phyloP scores from a whole-genome alignment of 2,797 vertebrate species.

The Benthosema pterotum region DNA sequence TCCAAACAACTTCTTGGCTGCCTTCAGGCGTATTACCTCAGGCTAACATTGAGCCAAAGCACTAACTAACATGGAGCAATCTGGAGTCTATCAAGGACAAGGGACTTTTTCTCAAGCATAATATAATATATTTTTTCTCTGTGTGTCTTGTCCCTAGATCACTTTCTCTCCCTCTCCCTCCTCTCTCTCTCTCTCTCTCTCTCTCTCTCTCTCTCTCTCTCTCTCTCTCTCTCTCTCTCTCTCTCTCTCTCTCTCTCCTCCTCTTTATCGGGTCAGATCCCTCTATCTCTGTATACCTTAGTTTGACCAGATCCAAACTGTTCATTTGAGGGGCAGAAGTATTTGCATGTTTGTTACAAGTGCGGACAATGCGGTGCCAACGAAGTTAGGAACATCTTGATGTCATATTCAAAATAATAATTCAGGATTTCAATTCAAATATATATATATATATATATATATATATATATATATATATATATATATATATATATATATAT shows the following conservation, averaged over 20 bases:
- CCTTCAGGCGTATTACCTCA: conserved; percentile 45
- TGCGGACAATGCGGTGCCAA: no score
- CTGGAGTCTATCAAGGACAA: conserved; percentile 41
- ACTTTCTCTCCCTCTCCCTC: conserved; percentile 2
- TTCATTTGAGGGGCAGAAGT: no score
- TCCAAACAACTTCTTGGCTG: conserved; percentile 54
- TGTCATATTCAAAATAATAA: no score
- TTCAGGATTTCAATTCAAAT: no score
- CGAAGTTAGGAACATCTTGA: no score
- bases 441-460: no score
- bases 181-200: conserved; percentile 23
- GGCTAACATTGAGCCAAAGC: conserved; percentile 42
- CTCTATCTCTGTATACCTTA: neutral
- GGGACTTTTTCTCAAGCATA: conserved; percentile 31
- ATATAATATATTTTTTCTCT: conserved; percentile 10
- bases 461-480: no score
- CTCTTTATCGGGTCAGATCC: neutral
- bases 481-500: no score
- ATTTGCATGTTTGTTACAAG: no score
- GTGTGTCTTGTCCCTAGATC: conserved; percentile 6
- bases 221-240: conserved; percentile 13
- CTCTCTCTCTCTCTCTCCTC: neutral
- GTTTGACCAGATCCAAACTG: no score
- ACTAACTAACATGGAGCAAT: conserved; percentile 49
- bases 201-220: neutral